These are phyloP conservation scores for Pterostichus madidus DNA, from an alignment of 2,888 invertebrate species.

Conservation along the genomic window DNA sequence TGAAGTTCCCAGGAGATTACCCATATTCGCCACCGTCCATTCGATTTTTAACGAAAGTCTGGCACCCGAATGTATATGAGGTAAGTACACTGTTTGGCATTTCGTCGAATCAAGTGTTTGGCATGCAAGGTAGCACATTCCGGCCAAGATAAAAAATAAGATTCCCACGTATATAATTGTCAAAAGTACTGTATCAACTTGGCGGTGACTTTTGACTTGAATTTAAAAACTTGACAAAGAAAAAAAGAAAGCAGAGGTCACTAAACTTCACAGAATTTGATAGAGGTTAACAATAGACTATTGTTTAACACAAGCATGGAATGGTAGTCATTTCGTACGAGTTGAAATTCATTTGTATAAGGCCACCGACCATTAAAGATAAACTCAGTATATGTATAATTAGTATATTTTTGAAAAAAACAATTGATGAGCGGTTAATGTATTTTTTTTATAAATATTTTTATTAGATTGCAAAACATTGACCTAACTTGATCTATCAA, in stretches of 20 bases:
- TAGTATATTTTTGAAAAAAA: too few relatives aligned
- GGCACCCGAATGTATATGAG: constrained; percentile 99
- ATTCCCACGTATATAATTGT: constrained; percentile 32
- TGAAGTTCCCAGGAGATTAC: constrained; percentile 99
- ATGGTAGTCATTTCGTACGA: too few relatives aligned
- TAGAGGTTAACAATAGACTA: too few relatives aligned
- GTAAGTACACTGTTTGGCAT: constrained; percentile 80
- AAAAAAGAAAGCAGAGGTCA: neutral
- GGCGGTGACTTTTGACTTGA: constrained; percentile 11
- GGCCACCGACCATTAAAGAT: too few relatives aligned
- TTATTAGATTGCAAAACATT: too few relatives aligned
- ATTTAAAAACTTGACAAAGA: neutral
- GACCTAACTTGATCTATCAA: too few relatives aligned
- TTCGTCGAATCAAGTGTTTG: neutral
- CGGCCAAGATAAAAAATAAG: constrained; percentile 17
- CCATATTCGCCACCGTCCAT: constrained; percentile 99
- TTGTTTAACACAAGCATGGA: too few relatives aligned
- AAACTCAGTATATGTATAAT: too few relatives aligned
- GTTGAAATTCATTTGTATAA: too few relatives aligned
- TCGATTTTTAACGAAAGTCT: constrained; percentile 98
- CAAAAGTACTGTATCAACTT: neutral
- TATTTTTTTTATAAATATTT: too few relatives aligned
- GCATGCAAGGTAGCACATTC: neutral
- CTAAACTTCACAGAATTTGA: too few relatives aligned
- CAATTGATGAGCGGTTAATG: too few relatives aligned